Evolutionary conservation across 2,888 invertebrate genomes (phyloP).

Genomic region (Tenthredo notha): DNA sequence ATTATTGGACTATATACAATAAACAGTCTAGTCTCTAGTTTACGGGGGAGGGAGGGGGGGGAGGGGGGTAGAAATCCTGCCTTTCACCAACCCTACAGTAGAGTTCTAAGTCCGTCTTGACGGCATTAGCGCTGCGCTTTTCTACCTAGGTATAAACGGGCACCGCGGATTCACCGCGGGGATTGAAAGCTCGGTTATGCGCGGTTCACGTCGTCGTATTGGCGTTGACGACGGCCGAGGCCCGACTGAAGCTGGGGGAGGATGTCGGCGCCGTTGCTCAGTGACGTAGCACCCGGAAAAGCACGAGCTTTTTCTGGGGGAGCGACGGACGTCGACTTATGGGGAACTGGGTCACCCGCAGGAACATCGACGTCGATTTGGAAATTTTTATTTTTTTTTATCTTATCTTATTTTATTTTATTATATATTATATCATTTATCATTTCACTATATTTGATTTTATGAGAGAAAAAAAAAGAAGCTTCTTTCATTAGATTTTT

Average conservation of each 20-base stretch:
- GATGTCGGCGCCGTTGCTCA: conserved; percentile 65
- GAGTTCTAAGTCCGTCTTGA: neutral
- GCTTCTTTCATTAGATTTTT: too few relatives aligned
- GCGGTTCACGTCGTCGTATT: conserved; percentile 63
- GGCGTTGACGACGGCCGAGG: conserved; percentile 77
- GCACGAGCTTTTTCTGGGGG: conserved; percentile 63
- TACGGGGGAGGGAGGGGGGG: neutral
- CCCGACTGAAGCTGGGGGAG: conserved; percentile 77
- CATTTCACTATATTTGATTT: too few relatives aligned
- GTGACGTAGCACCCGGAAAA: conserved; percentile 77
- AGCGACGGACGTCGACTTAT: conserved; percentile 57
- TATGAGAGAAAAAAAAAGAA: too few relatives aligned
- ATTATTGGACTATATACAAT: neutral
- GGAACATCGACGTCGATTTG: conserved; percentile 1
- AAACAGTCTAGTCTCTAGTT: neutral
- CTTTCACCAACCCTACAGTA: neutral
- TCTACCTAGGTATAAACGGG: neutral
- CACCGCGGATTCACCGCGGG: neutral
- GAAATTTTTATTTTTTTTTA: neutral
- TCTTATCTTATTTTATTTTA: neutral
- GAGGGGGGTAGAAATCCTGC: neutral
- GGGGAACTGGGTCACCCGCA: conserved; percentile 47
- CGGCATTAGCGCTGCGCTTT: conserved; percentile 4
- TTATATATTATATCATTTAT: too few relatives aligned
- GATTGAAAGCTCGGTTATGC: conserved; percentile 28